Base-by-base conservation (phyloP, 2,113 vertebrate genomes). In the Motacilla alba region DNA sequence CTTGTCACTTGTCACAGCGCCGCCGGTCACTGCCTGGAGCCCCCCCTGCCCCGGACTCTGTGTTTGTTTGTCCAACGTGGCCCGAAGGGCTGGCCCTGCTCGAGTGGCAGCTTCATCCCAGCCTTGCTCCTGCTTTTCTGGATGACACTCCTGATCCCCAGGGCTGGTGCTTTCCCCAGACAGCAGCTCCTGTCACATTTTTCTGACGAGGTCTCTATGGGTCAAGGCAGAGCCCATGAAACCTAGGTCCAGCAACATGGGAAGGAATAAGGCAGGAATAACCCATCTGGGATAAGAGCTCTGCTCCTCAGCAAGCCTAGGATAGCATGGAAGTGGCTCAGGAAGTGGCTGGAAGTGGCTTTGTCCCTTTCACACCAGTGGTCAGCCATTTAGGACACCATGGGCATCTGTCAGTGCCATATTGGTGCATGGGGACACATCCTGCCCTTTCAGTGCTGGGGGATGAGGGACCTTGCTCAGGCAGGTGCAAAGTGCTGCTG, bases 371-470 rank as follows among this genome's bases (percentile, higher is more conserved):
- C 56, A 26, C 35, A 31, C 13, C 43, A 14, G 7, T 6, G 4
- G 47, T 86, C 2, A 0, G 14, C 60, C 24, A 21, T 72, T 80
- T 66, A 69, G 37, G 41, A 30, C 35, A 83, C 30, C 0, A 0
- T 30, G 37, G 19, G 43, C 23, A 21, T 19, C 52, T 1, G 0
- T 62, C 35, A 13, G 19, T 28, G n/a, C 26, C 8, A 0, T 0
- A 0, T 1, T 35, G 62, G 27, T 28, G 23, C 63, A 1, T 7
- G n/a, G 33, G 39, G 37, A 62, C 46, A 28, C 39, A 10, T 28
- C 47, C 27, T 46, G 27, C 11, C 24, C 35, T 43, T 26, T 27
- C 79, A 3, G 17, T 2, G 2, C 10, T n/a, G 72, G 27, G 23
- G 23, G 8, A 43, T 17, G 33, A 55, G n/a, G 18, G 39, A 43